phyloP scores from a whole-genome alignment of 1,140 invertebrate species.

The Nymphalis io region DNA sequence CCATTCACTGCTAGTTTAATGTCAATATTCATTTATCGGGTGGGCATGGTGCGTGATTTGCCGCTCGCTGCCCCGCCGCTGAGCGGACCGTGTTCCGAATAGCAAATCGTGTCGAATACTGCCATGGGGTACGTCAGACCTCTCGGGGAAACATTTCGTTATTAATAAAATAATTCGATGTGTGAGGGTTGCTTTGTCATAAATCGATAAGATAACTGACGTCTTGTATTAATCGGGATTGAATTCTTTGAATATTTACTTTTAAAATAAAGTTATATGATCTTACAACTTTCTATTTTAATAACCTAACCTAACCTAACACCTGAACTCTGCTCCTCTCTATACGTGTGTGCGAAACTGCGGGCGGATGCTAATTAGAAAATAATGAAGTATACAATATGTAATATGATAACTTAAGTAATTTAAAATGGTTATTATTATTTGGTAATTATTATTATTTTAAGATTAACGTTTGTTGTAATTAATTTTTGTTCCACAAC shows the following conservation, averaged over 20 bases:
- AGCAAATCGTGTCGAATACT: constrained; percentile 51
- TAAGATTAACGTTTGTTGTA: too few species aligned
- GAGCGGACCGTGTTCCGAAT: constrained; percentile 62
- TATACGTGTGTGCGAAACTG: too few species aligned
- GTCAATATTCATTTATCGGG: constrained; percentile 75
- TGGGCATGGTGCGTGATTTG: constrained; percentile 66
- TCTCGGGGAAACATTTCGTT: constrained; percentile 52
- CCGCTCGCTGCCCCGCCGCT: constrained; percentile 50
- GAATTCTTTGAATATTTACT: neutral
- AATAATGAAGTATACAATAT: too few species aligned
- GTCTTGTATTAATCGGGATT: neutral
- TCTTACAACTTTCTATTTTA: too few species aligned
- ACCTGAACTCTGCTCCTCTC: too few species aligned
- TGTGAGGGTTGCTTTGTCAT: constrained; percentile 30
- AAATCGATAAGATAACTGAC: neutral
- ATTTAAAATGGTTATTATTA: too few species aligned
- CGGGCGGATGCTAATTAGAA: too few species aligned
- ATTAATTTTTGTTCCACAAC: too few species aligned
- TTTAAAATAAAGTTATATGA: neutral
- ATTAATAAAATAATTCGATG: constrained; percentile 54
- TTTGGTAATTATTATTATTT: too few species aligned
- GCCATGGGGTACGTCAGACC: constrained; percentile 44
- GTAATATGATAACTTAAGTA: too few species aligned
- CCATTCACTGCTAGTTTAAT: constrained; percentile 66
- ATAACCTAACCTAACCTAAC: too few species aligned